phyloP scores from a whole-genome alignment of 2,113 vertebrate species.

The Noturus placidus region DNA sequence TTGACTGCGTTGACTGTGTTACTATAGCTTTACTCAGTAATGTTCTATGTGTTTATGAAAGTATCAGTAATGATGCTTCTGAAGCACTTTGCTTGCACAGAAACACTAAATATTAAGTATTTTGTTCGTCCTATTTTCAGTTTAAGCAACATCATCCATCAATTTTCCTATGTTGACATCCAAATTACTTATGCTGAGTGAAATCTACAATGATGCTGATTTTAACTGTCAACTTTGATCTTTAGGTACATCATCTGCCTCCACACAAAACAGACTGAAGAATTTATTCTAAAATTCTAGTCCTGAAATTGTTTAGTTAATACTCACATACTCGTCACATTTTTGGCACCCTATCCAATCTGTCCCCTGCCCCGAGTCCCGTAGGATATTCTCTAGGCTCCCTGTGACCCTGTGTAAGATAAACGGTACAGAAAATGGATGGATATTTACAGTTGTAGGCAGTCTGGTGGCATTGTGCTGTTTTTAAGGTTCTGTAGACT shows the following conservation, averaged over 20 bases:
- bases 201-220: background rate
- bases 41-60: no score
- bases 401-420: no score
- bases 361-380: no score
- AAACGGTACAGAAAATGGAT: no score
- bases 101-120: no score
- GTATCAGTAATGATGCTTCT: no score
- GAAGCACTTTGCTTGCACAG: background rate
- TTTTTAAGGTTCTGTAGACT: background rate
- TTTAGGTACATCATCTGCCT: background rate
- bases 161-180: background rate
- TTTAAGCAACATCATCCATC: background rate
- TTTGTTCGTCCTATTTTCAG: background rate
- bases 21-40: no score
- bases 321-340: no score
- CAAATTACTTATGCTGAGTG: background rate
- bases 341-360: no score
- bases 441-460: background rate
- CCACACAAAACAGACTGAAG: background rate
- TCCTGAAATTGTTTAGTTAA: background rate
- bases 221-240: background rate
- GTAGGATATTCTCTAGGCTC: no score
- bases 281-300: no score
- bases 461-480: background rate
- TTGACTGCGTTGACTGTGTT: background rate